Conservation (phyloP, 2,797 vertebrate genomes). For the Heliangelus exortis region DNA sequence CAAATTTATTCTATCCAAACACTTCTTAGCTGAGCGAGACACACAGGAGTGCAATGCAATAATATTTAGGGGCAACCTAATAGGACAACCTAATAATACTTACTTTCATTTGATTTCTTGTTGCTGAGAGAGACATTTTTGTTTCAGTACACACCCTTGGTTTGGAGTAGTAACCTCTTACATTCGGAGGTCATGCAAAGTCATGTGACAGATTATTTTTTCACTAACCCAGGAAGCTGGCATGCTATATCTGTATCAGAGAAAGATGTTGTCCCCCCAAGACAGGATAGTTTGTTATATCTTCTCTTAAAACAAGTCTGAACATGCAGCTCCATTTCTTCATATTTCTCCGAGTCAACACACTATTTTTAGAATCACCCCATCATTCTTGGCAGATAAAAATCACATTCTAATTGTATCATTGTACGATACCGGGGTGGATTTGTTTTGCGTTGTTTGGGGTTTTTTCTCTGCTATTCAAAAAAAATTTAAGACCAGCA, state of each 20-base stretch:
- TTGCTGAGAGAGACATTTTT: neutral
- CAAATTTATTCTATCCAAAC: neutral
- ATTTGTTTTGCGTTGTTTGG: neutral
- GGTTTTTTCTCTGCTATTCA: neutral
- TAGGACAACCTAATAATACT: neutral
- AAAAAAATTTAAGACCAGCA: neutral
- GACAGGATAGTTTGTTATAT: neutral
- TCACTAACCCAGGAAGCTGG: neutral
- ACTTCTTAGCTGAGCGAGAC: neutral
- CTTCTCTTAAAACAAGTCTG: conserved; percentile 5
- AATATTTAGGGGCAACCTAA: no score
- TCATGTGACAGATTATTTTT: neutral
- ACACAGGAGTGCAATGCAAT: neutral
- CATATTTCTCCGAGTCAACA: neutral
- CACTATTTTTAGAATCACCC: conserved; percentile 32
- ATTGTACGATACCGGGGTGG: neutral
- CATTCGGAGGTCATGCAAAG: neutral
- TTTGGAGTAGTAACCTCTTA: neutral
- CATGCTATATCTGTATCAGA: neutral
- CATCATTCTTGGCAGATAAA: conserved; percentile 3
- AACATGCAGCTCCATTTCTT: conserved; percentile 23
- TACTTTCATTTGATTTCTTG: neutral
- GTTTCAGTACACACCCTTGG: neutral
- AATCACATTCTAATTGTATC: neutral
- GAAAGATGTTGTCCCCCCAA: neutral